Evolutionary conservation across 2,113 vertebrate species (phyloP), one percentile per base, ranked within the genome.

Genomic region (Prunella fulvescens): DNA sequence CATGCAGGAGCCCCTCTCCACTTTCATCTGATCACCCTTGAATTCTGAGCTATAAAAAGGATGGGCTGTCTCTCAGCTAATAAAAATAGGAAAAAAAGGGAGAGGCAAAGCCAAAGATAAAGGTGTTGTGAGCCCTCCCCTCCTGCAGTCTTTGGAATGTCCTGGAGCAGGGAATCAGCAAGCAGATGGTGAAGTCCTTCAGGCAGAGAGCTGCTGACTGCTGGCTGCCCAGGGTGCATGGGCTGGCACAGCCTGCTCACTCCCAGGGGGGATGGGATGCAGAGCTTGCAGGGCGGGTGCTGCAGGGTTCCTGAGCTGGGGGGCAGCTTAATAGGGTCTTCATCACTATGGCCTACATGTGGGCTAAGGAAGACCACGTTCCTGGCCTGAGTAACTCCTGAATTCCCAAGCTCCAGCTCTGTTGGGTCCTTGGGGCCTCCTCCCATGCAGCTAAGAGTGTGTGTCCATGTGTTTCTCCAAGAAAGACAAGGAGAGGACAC

Each of bases 41-140:
- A 90, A 90, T 95, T 71, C 69, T 60, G 80, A 82, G 64, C 56
- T 81, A 29, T 93, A 93, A 95, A 94, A 93, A 56, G 31, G 60
- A 80, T n/a, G 48, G 58, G 88, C 81, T 81, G 67, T 47, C 85
- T 95, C 82, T 50, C 28, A 77, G 79, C 70, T 94, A 93, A 94
- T 93, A 94, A 93, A 94, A 91, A 80, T 8, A 70, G 70, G 50
- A 50, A 81, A 51, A 51, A 94, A 88, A 57, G 9, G 67, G 74
- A 82, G 85, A 86, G 88, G 29, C 35, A 35, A 76, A 91, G 74
- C 48, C 82, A 29, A 84, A 95, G 89, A 65, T 80, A 87, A 95
- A 90, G 87, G 87, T 85, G 81, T 73, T 0, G 6, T 4, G 5
- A 94, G 35, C 61, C 47, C 51, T 95, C 25, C 74, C 40, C 31